A percentile compares a stretch with the other conserved stretches of the same genome.
phyloP scores from a whole-genome alignment of 2,113 vertebrate species.

The Campylomormyrus tamandua region DNA sequence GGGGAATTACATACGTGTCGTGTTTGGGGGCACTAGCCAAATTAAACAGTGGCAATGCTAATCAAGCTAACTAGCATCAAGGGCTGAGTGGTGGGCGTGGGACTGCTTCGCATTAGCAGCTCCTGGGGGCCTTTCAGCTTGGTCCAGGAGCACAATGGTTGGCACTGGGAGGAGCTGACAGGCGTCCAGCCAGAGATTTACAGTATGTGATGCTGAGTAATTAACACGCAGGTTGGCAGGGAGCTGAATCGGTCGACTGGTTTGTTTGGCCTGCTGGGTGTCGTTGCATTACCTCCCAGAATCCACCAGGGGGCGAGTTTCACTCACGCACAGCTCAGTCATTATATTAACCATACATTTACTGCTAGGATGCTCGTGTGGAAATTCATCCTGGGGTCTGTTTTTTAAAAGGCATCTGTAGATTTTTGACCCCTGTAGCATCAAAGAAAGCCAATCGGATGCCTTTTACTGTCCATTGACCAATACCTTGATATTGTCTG shows the following conservation, averaged over 20 bases:
- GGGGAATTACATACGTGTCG: neutral
- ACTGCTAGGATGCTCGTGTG: neutral
- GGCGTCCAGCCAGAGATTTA: neutral
- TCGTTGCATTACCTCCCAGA: neutral
- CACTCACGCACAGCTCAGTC: neutral
- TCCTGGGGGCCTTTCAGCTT: neutral
- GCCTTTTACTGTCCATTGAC: too few relatives aligned
- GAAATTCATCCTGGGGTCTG: neutral
- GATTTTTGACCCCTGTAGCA: neutral
- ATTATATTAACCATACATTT: neutral
- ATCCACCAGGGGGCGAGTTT: conserved; percentile 10
- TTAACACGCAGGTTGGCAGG: neutral
- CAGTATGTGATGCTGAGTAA: neutral
- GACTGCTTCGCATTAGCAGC: neutral
- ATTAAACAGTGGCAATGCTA: neutral
- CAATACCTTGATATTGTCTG: neutral
- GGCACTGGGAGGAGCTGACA: neutral
- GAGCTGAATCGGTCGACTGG: neutral
- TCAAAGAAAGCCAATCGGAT: neutral
- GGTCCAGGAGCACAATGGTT: neutral
- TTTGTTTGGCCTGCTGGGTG: neutral
- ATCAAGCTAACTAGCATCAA: neutral
- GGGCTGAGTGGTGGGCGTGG: neutral
- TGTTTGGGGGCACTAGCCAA: neutral
- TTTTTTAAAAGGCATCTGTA: neutral